These are phyloP conservation scores for Zaprionus bogoriensis DNA, from an alignment of 2,888 invertebrate genomes.

Conservation along the genomic window DNA sequence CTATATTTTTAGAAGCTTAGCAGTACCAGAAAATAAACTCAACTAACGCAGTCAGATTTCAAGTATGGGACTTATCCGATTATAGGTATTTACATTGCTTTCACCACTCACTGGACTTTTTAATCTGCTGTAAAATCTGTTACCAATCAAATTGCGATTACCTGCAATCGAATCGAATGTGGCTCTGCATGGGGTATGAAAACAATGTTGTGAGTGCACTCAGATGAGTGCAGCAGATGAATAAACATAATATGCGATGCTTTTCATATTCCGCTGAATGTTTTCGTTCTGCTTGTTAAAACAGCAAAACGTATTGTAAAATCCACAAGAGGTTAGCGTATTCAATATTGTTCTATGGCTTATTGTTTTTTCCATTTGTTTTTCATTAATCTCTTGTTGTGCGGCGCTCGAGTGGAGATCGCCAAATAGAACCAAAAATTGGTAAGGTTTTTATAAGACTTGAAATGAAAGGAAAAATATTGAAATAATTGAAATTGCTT, in stretches of 20 bases:
- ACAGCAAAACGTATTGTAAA: conserved; percentile 16
- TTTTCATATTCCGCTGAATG: conserved; percentile 22
- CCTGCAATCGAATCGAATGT: too few species aligned
- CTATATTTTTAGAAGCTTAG: too few species aligned
- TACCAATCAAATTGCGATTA: not conserved
- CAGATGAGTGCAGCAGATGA: conserved; percentile 17
- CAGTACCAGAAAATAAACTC: too few species aligned
- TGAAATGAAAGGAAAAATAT: too few species aligned
- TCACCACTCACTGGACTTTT: not conserved
- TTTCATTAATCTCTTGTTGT: not conserved
- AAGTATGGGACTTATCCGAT: too few species aligned
- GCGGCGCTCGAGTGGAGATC: too few species aligned
- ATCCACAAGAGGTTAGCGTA: conserved; percentile 27
- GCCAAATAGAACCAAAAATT: too few species aligned
- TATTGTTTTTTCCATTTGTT: conserved; percentile 8
- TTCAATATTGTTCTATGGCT: conserved; percentile 9
- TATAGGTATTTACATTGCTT: too few species aligned
- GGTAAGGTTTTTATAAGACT: too few species aligned
- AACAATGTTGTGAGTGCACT: conserved; percentile 1
- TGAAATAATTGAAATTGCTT: too few species aligned
- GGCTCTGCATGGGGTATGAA: not conserved
- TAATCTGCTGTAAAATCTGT: not conserved
- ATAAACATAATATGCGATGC: conserved; percentile 42
- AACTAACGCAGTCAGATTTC: too few species aligned
- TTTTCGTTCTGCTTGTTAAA: conserved; percentile 32